Percentiles rank a stretch among this genome's conserved stretches.
phyloP scores from a whole-genome alignment of 2,113 vertebrate genomes.

The Nicator chloris region DNA sequence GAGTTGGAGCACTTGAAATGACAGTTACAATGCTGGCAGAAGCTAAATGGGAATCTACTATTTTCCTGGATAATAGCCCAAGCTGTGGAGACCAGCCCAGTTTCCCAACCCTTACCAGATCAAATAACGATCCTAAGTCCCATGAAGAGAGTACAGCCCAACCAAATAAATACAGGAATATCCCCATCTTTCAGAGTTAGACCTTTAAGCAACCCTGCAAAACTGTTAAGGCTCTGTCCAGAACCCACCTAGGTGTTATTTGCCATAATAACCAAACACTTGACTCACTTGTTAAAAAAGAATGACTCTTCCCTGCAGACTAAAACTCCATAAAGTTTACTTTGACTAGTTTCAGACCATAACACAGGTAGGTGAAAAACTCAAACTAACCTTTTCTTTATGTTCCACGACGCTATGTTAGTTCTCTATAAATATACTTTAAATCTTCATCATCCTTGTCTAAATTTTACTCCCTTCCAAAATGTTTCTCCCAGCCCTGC shows the following conservation, averaged over 20 bases:
- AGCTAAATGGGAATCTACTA: background rate
- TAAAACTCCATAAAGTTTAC: background rate
- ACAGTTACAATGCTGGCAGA: background rate
- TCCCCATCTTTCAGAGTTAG: background rate
- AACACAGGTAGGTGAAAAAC: background rate
- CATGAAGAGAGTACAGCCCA: background rate
- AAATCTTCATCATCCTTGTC: background rate
- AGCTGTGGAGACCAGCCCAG: background rate
- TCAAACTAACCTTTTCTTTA: background rate
- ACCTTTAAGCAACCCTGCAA: background rate
- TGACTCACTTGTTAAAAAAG: background rate
- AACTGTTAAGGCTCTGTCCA: background rate
- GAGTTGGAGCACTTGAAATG: background rate
- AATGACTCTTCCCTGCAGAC: background rate
- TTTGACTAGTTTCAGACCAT: background rate
- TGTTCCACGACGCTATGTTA: background rate
- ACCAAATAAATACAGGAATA: background rate
- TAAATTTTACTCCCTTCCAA: background rate
- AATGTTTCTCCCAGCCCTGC: background rate
- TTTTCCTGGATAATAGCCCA: background rate
- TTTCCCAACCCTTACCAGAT: background rate
- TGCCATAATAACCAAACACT: background rate
- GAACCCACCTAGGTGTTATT: background rate
- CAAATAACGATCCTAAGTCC: accelerated
- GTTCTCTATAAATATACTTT: background rate